These are phyloP conservation scores for Tetragnatha versicolor DNA, from an alignment of 1,140 invertebrate genomes.

Conservation along the genomic window DNA sequence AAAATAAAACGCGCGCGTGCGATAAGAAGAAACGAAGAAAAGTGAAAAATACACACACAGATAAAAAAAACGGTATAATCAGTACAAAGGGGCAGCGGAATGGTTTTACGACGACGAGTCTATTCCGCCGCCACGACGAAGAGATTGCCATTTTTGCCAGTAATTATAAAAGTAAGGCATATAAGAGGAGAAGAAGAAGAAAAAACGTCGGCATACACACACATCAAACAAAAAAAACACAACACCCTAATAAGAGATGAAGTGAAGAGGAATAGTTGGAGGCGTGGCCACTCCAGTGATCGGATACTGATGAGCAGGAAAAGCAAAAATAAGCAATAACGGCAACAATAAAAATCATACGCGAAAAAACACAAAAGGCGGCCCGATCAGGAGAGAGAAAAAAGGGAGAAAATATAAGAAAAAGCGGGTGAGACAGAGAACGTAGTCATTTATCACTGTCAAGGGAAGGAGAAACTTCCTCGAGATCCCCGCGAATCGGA, in stretches of 20 bases:
- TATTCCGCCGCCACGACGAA: conserved; percentile 30
- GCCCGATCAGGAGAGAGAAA: conserved; percentile 10
- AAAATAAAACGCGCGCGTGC: not conserved
- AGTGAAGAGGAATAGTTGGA: conserved; percentile 40
- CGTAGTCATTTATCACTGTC: conserved; percentile 53
- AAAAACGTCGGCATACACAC: not conserved
- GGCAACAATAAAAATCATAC: conserved; percentile 42
- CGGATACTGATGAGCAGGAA: conserved; percentile 53
- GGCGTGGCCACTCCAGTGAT: conserved; percentile 48
- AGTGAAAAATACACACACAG: not conserved
- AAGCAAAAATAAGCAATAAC: conserved; percentile 45
- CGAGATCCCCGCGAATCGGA: not conserved
- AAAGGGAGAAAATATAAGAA: conserved; percentile 50
- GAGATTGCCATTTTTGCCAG: conserved; percentile 39
- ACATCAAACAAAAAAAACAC: conserved; percentile 11
- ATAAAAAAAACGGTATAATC: not conserved
- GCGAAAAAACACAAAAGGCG: conserved; percentile 42
- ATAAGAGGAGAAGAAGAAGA: not conserved
- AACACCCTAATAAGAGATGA: conserved; percentile 38
- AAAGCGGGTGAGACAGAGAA: conserved; percentile 49
- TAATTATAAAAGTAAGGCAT: conserved; percentile 34
- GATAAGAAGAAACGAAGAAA: conserved; percentile 8
- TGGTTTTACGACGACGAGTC: conserved; percentile 45
- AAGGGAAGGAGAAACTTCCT: conserved; percentile 44
- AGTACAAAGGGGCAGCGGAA: conserved; percentile 4